Conservation (phyloP, 2,888 invertebrate species). For the Polydrusus pterygomalis region DNA sequence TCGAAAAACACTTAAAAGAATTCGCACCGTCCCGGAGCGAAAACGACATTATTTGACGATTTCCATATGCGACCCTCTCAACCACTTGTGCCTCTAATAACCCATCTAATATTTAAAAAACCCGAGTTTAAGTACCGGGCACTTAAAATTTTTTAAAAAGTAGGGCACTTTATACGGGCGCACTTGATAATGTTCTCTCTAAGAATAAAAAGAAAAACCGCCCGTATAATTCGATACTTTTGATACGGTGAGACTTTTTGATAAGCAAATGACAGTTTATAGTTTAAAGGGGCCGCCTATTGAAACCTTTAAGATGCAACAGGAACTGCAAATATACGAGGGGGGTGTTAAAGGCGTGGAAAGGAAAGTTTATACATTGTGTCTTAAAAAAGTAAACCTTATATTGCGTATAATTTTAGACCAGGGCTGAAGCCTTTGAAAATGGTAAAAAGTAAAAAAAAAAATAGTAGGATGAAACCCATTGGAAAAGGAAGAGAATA, state of each 20-base stretch:
- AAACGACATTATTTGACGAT: background rate
- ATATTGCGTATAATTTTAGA: too few species aligned
- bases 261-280: constrained; percentile 29
- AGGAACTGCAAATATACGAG: too few species aligned
- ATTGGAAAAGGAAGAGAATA: too few species aligned
- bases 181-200: constrained; percentile 29
- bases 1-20: background rate
- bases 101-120: constrained; percentile 33
- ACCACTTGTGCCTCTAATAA: constrained; percentile 25
- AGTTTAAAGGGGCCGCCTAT: constrained; percentile 15
- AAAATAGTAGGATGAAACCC: too few species aligned
- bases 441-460: too few species aligned
- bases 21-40: background rate
- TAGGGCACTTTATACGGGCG: constrained; percentile 21
- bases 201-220: constrained; percentile 13
- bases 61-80: constrained; percentile 23
- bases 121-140: background rate
- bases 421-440: too few species aligned
- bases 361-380: too few species aligned
- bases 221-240: constrained; percentile 46
- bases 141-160: constrained; percentile 27
- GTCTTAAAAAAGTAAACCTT: too few species aligned
- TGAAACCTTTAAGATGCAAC: constrained; percentile 1
- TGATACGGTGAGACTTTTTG: constrained; percentile 28
- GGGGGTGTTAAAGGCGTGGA: too few species aligned